phyloP scores from a whole-genome alignment of 2,113 vertebrate genomes.

The Sceloporus tristichus region DNA sequence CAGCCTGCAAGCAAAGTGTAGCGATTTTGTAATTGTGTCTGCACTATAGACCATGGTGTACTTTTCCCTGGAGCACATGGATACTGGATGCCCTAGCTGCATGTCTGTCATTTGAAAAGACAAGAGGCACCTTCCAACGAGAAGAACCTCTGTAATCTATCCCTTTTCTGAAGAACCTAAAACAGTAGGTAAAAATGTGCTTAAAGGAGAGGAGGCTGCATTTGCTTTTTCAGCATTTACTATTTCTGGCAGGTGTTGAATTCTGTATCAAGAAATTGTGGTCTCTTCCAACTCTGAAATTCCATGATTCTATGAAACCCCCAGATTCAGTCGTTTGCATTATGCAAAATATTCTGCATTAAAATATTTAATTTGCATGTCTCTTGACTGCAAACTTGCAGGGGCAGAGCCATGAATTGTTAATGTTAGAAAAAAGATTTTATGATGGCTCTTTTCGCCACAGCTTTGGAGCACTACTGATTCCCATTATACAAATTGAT shows the following conservation, averaged over 20 bases:
- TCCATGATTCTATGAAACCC: no score
- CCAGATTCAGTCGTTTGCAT: constrained; percentile 4
- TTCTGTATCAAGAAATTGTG: neutral
- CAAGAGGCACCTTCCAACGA: no score
- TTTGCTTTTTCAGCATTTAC: neutral
- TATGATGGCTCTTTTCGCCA: neutral
- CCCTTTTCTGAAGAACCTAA: no score
- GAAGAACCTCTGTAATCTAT: no score
- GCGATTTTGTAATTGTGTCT: neutral
- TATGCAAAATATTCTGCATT: neutral
- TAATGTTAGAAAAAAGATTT: neutral
- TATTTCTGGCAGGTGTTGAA: neutral
- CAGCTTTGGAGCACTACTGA: neutral
- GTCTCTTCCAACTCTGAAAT: no score
- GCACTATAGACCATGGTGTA: neutral
- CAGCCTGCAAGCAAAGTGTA: neutral
- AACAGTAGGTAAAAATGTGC: no score
- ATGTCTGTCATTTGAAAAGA: no score
- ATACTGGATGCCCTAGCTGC: no score
- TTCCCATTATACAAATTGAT: neutral
- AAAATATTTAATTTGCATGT: neutral
- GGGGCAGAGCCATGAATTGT: no score
- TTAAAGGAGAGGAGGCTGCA: no score
- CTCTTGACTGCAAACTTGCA: neutral
- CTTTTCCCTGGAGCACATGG: no score